Evolutionary conservation across 2,797 vertebrate genomes (phyloP), one percentile per base, ranked within the genome.

Genomic region (Hypotaenidia okinawae): DNA sequence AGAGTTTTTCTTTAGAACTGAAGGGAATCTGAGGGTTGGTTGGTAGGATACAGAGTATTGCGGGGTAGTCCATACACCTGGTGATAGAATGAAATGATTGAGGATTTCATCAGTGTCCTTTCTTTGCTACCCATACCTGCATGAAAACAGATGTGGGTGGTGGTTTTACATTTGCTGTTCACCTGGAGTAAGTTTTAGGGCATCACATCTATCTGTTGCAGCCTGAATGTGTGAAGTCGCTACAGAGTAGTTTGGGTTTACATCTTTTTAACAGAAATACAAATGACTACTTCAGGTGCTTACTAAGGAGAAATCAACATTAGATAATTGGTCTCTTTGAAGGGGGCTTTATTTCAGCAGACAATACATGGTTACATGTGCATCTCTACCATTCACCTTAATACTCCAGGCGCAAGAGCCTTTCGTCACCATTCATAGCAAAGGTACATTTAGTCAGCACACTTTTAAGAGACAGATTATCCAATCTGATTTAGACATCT

Each of bases 211-310:
- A 3, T 45, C 41, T 68, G 62, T 68, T n/a, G 28, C 43, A 86
- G 55, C 66, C 67, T 86, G 87, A 37, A 74, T 62, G 30, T 66
- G 54, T 41, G 68, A 95, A 82, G 37, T 89, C 64, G 76, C 17
- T 86, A 78, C 37, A 80, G 66, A 86, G 47, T 43, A 63, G 49
- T 82, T 58, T 90, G 67, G 35, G 47, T 92, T 90, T 87, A 69
- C 47, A 27, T 74, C 67, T 84, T 3, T 87, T 96, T 85, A 84
- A 45, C 67, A 74, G 86, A 94, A 88, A 87, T 70, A 85, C 68
- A 89, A 68, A 88, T 93, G n/a, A 67, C 61, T 85, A 32, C 45
- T 85, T 80, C 66, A 74, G 45, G 28, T 66, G 61, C 37, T 47
- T 86, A 32, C 68, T 89, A 64, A 84, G 24, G 45, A 37, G 21